Conservation (phyloP, 2,113 vertebrate species). For the Capra hircus region DNA sequence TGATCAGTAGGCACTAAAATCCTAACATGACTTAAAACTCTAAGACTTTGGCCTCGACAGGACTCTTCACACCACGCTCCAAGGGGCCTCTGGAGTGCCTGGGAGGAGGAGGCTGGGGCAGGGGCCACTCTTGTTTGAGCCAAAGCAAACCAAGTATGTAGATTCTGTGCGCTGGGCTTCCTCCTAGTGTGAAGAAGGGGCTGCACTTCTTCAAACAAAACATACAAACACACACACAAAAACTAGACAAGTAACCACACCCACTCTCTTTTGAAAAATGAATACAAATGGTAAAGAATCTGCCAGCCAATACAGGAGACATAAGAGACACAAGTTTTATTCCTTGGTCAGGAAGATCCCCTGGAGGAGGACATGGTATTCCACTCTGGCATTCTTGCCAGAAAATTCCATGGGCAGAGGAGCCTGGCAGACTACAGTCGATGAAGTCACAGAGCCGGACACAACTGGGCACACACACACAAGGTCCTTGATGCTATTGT, state of each 20-base stretch:
- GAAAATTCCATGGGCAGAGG: background rate
- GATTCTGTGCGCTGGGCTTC: background rate
- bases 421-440: background rate
- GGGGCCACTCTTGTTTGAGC: background rate
- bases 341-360: background rate
- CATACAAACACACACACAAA: background rate
- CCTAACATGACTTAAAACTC: background rate
- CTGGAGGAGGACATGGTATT: background rate
- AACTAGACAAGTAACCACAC: background rate
- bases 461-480: background rate
- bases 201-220: background rate
- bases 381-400: background rate
- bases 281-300: background rate
- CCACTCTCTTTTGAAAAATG: background rate
- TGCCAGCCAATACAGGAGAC: background rate
- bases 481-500: too few species aligned
- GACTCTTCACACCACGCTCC: background rate
- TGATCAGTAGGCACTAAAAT: background rate
- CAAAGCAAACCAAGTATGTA: background rate
- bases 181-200: background rate
- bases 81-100: too few species aligned
- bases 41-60: background rate
- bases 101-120: background rate
- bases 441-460: accelerated
- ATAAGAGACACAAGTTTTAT: background rate